phyloP scores from a whole-genome alignment of 2,797 vertebrate genomes.

The Falco concolor region DNA sequence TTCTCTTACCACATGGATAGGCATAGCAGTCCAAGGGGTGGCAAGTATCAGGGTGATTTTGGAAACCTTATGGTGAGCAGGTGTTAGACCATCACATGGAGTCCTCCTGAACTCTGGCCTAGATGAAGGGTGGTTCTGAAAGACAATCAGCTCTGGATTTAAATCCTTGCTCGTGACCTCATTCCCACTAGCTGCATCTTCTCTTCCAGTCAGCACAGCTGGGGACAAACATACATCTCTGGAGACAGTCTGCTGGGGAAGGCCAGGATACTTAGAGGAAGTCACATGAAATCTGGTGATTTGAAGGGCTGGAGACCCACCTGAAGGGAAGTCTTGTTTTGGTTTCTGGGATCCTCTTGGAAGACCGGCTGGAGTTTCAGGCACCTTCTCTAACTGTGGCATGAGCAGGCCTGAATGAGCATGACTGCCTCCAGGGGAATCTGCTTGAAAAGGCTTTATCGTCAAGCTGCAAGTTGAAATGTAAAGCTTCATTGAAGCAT shows the following conservation, averaged over 20 bases:
- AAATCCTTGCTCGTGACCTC: not conserved
- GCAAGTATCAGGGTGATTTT: slow-evolving; percentile 71
- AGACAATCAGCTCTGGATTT: slow-evolving; percentile 44
- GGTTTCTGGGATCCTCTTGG: slow-evolving; percentile 1
- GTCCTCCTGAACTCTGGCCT: slow-evolving; percentile 22
- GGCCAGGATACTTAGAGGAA: slow-evolving; percentile 28
- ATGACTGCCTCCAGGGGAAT: not conserved
- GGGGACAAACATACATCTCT: slow-evolving; percentile 59
- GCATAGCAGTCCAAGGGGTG: slow-evolving; percentile 63
- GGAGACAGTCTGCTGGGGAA: slow-evolving; percentile 44
- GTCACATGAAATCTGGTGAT: slow-evolving; percentile 68
- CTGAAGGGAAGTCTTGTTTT: slow-evolving; percentile 36
- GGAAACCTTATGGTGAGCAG: slow-evolving; percentile 65
- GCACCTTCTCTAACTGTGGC: slow-evolving; percentile 28
- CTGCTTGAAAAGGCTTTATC: slow-evolving; percentile 40
- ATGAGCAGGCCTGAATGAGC: slow-evolving; percentile 37
- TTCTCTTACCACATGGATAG: slow-evolving; percentile 68
- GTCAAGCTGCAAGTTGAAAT: slow-evolving; percentile 71
- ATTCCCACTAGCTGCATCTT: not conserved
- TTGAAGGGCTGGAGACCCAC: slow-evolving; percentile 53
- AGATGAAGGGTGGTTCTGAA: slow-evolving; percentile 56
- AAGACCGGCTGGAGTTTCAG: not conserved
- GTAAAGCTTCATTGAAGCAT: slow-evolving; percentile 63
- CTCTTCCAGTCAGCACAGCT: slow-evolving; percentile 30
- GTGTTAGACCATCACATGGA: slow-evolving; percentile 14